Percentiles rank a stretch among this genome's conserved stretches.
Conservation (phyloP, 2,888 invertebrate genomes). For the Didymodactylos carnosus region DNA sequence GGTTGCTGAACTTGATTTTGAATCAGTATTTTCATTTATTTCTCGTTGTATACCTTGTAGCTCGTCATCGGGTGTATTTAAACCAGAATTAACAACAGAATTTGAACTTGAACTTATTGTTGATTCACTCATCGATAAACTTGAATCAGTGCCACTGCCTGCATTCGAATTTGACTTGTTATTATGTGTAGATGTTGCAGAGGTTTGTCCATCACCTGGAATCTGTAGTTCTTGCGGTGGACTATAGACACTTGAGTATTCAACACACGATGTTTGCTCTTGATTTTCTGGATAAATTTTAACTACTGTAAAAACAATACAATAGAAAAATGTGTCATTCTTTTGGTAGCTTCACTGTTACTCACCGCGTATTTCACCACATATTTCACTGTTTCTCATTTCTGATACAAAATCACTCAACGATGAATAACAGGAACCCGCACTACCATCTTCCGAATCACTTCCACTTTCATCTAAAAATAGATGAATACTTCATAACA, state of each 20-base stretch:
- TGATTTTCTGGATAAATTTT: constrained; percentile 11
- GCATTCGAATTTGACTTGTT: background rate
- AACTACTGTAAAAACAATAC: background rate
- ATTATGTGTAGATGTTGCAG: background rate
- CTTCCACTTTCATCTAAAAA: constrained; percentile 59
- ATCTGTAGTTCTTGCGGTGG: constrained; percentile 6
- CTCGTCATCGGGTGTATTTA: background rate
- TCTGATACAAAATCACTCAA: constrained; percentile 88
- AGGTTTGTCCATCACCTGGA: background rate
- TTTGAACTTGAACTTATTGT: background rate
- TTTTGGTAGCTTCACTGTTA: constrained; percentile 12
- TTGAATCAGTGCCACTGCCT: background rate
- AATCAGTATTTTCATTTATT: background rate
- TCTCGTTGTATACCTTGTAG: background rate
- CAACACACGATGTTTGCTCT: constrained; percentile 8
- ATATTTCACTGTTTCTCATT: constrained; percentile 62
- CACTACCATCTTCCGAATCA: constrained; percentile 70
- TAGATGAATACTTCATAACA: background rate
- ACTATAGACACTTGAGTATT: constrained; percentile 2
- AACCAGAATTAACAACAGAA: background rate
- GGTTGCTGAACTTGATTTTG: constrained; percentile 1
- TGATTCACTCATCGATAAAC: constrained; percentile 1
- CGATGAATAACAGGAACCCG: constrained; percentile 83
- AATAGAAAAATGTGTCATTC: too few species aligned
- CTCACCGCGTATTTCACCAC: constrained; percentile 47